Conservation (phyloP, 2,113 vertebrate genomes). For the Anolis carolinensis region DNA sequence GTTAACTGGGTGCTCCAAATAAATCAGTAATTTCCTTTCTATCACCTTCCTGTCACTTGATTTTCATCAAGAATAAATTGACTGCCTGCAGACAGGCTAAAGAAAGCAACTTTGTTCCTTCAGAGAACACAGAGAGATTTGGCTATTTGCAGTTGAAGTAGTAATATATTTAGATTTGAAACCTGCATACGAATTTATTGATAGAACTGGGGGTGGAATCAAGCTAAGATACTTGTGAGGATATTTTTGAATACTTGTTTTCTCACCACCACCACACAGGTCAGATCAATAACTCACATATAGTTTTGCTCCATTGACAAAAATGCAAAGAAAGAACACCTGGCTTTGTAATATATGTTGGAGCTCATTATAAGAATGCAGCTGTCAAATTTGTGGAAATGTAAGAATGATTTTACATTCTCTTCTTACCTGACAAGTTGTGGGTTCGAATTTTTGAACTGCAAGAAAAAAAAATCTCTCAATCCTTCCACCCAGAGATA, state of each 20-base stretch:
- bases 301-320: slow-evolving; percentile 38
- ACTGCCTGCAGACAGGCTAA: neutral
- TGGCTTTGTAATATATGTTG: neutral
- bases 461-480: neutral
- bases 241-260: neutral
- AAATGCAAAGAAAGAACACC: neutral
- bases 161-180: neutral
- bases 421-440: neutral
- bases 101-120: slow-evolving; percentile 27
- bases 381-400: slow-evolving; percentile 3
- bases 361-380: slow-evolving; percentile 11
- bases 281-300: slow-evolving; percentile 19
- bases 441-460: neutral
- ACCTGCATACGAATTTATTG: neutral
- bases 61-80: slow-evolving; percentile 60
- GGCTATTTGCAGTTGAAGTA: slow-evolving; percentile 31
- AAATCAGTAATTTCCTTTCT: slow-evolving; percentile 62
- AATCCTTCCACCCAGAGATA: too few relatives aligned
- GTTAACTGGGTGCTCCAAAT: slow-evolving; percentile 64
- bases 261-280: neutral
- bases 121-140: neutral
- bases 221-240: neutral
- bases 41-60: slow-evolving; percentile 45
- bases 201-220: neutral
- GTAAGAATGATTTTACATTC: neutral